Evolutionary conservation across 30 jellyfish, hydroid and myxozoan species (phyloP).

Genomic region (Catostylus mosaicus): DNA sequence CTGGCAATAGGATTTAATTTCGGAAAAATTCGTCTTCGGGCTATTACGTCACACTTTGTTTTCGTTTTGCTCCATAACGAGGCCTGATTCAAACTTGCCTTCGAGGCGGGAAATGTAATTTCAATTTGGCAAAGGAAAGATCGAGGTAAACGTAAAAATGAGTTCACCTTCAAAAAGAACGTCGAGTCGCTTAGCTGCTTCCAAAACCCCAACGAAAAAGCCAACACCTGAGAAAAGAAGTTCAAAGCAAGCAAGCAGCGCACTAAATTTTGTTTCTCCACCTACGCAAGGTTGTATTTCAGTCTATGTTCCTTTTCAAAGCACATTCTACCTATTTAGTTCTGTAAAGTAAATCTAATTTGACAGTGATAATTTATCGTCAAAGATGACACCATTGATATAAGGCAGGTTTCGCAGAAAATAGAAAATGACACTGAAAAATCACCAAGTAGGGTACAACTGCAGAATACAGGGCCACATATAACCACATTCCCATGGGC

Average conservation of each 20-base stretch:
- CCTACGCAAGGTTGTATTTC: constrained; percentile 4
- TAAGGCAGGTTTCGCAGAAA: too few species aligned
- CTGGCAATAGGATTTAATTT: too few species aligned
- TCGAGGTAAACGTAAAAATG: constrained; percentile 18
- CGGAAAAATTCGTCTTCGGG: too few species aligned
- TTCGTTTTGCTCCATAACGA: not conserved
- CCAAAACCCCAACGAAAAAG: constrained; percentile 65
- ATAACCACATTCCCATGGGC: too few species aligned
- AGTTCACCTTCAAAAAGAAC: constrained; percentile 47
- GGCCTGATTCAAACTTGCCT: not conserved
- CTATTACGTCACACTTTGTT: too few species aligned
- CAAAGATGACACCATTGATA: too few species aligned
- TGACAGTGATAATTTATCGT: too few species aligned
- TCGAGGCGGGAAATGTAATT: constrained; percentile 40
- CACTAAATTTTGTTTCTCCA: not conserved
- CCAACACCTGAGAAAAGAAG: constrained; percentile 53
- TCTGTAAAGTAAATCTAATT: too few species aligned
- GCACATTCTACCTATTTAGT: too few species aligned
- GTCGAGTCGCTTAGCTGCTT: constrained; percentile 21
- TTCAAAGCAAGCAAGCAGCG: constrained; percentile 3
- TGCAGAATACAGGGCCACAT: too few species aligned
- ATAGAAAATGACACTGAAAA: too few species aligned
- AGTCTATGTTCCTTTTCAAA: not conserved
- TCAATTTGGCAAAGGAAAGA: not conserved
- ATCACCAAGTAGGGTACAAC: too few species aligned